These are phyloP conservation scores for Drosophila paranaensis DNA, from an alignment of 2,888 invertebrate species.

Conservation along the genomic window DNA sequence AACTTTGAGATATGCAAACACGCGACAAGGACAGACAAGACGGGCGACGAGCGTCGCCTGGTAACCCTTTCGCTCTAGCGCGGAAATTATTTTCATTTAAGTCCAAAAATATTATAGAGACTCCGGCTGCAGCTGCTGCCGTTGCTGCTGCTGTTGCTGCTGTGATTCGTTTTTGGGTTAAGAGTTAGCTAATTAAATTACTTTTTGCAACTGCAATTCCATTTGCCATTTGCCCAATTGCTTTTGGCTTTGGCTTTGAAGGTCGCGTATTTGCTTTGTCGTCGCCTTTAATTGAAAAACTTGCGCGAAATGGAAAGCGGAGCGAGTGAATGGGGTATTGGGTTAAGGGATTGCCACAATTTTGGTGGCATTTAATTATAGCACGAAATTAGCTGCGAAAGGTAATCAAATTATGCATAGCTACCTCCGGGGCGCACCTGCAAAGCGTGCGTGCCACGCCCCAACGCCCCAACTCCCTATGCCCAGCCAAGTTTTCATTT, in stretches of 20 bases:
- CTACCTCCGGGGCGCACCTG: constrained; percentile 43
- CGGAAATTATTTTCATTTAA: constrained; percentile 62
- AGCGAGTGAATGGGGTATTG: background rate
- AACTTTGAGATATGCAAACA: constrained; percentile 54
- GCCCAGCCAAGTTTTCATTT: constrained; percentile 46
- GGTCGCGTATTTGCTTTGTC: constrained; percentile 62
- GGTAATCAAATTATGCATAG: constrained; percentile 76
- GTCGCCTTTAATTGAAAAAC: constrained; percentile 73
- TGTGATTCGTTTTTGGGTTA: constrained; percentile 48
- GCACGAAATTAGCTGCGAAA: constrained; percentile 72
- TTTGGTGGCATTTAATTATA: constrained; percentile 66
- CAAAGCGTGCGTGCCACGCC: constrained; percentile 33
- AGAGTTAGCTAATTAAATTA: constrained; percentile 74
- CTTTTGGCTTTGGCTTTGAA: constrained; percentile 67
- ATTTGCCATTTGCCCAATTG: constrained; percentile 46
- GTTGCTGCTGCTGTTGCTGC: constrained; percentile 4
- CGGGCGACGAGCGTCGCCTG: constrained; percentile 11
- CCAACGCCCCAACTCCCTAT: background rate
- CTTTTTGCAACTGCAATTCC: constrained; percentile 73
- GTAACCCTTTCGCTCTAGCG: constrained; percentile 47
- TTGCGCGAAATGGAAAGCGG: constrained; percentile 34
- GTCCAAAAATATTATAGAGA: constrained; percentile 44
- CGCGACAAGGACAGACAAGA: constrained; percentile 33
- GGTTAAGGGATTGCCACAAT: constrained; percentile 29
- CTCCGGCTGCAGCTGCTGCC: constrained; percentile 2